Evolutionary conservation across 2,888 invertebrate genomes (phyloP), one percentile per base, ranked within the genome.

Genomic region (Eurytoma californica): DNA sequence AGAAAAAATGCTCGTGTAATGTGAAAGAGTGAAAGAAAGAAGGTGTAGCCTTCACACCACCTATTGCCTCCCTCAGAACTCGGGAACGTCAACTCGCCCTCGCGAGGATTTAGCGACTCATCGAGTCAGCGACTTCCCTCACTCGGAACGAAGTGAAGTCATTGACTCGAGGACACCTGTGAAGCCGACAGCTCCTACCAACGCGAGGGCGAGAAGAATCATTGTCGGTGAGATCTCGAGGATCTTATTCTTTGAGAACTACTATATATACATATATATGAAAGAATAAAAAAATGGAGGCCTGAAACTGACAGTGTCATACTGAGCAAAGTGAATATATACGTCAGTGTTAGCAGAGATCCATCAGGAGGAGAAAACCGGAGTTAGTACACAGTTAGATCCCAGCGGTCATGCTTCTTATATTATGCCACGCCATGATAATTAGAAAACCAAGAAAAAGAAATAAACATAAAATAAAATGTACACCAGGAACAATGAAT

Each of bases 241-340:
- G 49, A 53, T 24, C n/a, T 24, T 49, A n/a, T 60, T 72, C 58
- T 72, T 58, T 30, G 24, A 24, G 28, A 49, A 39, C 39, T 24
- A 28, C 47, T 53, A 16, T 65, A 63, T 60, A 65, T 66, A 72
- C 60, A 72, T 55, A 65, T 67, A 72, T 68, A 67, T 61, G 67
- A 28, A 47, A 72, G 58, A 67, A 18, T 76, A 58, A 61, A 69
- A 13, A 53, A 28, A 68, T 84, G 81, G 86, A 88, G 88, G 88
- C 84, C 88, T 87, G 88, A 86, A 88, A 90, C 88, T 89, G 90
- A 87, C 90, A 90, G 86, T 90, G 90, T 90, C 85, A 90, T 90
- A 90, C 90, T 90, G 90, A 90, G 90, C 90, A 90, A 89, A 88
- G 87, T 89, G 87, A 90, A 90, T 89, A 90, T 89, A 90, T 90